Base-by-base conservation (phyloP, 1,140 invertebrate species). In the Laodelphax striatellus region DNA sequence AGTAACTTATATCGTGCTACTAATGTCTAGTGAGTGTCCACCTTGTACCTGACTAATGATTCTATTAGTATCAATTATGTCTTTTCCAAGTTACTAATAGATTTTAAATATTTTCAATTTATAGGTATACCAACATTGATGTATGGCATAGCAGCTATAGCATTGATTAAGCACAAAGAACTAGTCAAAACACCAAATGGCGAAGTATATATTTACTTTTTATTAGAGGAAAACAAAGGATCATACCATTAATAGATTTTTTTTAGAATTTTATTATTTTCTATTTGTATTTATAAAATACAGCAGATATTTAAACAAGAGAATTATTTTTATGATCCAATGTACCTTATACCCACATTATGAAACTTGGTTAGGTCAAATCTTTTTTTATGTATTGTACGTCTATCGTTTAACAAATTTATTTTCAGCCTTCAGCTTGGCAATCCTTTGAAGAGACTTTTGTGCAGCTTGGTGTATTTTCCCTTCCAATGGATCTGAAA, bases 401-500 rank as follows among this genome's bases (percentile, higher is more conserved):
- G 34, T 38, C 10, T 38, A 38, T 11, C 11, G 34, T 11, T 13
- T 9, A 5, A 38, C 4, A 38, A 50, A 10, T 19, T 9, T 50
- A 17, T 57, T 57, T 28, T 62, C 60, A 50, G 60, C 21, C 16
- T 52, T 57, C 3, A 57, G 24, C 31, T 57, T 62, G 11, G 61
- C 54, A 6, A 65, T 5, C 43, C 58, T 59, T 54, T 66, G 63
- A 41, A 77, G 63, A 46, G 73, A 74, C 63, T 80, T 84, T 60
- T 79, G 72, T 11, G 88, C 90, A 19, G 88, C 86, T 68, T 85
- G 80, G 72, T 91, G 88, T 62, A 92, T 85, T 65, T 83, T 83
- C 31, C 79, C 72, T 13, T 93, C 88, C 66, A 94, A 68, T 74
- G 87, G 81, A 79, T 88, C 89, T 92, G 73, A 31, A 81, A 81